Conservation (phyloP, 2,113 vertebrate genomes). For the Marmota flaviventris region DNA sequence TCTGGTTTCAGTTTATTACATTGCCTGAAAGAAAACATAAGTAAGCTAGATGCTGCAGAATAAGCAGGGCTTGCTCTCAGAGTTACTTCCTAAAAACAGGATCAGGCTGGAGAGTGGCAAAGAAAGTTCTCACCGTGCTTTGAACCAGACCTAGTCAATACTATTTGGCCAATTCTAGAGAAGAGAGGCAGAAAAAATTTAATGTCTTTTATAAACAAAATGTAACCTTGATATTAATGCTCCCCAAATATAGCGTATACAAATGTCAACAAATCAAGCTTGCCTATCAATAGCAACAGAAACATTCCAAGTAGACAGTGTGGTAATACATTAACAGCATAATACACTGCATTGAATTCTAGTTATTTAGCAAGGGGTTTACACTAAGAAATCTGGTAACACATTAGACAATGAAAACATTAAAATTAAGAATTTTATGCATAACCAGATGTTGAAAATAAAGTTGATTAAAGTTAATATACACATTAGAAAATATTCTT, state of each 20-base stretch:
- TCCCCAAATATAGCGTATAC: neutral
- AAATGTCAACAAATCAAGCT: neutral
- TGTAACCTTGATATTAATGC: neutral
- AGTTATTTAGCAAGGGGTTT: neutral
- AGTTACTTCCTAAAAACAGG: neutral
- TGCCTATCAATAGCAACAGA: neutral
- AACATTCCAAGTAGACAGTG: neutral
- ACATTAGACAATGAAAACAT: neutral
- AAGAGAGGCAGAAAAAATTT: neutral
- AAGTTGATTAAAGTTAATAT: neutral
- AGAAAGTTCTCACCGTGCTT: neutral
- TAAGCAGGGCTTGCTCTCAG: neutral
- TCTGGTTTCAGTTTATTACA: neutral
- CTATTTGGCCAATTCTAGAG: neutral
- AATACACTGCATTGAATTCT: neutral
- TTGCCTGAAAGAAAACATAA: neutral
- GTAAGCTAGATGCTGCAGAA: neutral
- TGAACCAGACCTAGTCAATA: neutral
- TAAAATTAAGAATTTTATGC: neutral
- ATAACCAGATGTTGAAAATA: neutral
- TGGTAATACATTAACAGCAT: neutral
- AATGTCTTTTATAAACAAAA: slow-evolving; percentile 18
- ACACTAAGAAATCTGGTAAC: neutral
- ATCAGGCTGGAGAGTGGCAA: neutral
- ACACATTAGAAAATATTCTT: slow-evolving; percentile 6